Evolutionary conservation across 2,888 invertebrate species (phyloP), one percentile per base, ranked within the genome.

Genomic region (Ennomos erosarius): DNA sequence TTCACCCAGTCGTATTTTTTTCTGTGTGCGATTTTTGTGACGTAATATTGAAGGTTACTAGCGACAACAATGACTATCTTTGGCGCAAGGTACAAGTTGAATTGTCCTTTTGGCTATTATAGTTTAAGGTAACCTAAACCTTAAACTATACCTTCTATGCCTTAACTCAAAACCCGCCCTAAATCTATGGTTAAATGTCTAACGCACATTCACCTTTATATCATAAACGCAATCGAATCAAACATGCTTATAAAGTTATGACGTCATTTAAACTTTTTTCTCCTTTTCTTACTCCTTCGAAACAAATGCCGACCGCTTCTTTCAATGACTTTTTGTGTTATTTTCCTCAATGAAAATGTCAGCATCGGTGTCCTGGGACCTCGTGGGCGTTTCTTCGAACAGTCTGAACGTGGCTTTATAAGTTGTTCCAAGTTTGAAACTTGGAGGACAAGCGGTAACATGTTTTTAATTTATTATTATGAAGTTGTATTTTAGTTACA

Each of bases 311-410:
- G 46, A 6, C 26, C 9, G 36, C 39, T 39, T 6, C 6, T 26
- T 26, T 39, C 39, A 39, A 40, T 49, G 49, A 40, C 49, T 39
- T 49, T 46, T 46, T 12, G 49, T 33, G 10, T 38, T 26, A 16
- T 49, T 40, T 39, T 49, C 49, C 49, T 49, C 49, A 49, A 49
- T 49, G 39, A 49, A 49, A 49, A 49, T 49, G 38, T 49, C 33
- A 33, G 33, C 49, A 11, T 12, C 33, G 38, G 36, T 49, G 49
- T 40, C 33, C 9, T n/a, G 33, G 39, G 34, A 37, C 16, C 26
- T 38, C 13, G 35, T 13, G 13, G 36, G 26, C 39, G 39, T 33
- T 49, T 10, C 26, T 40, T 39, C 12, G 49, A 39, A 46, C 39
- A 40, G 34, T 39, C 49, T 39, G 49, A 10, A 12, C 38, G 26